Conservation (phyloP, 2,797 vertebrate species). For the Distichodus sexfasciatus region DNA sequence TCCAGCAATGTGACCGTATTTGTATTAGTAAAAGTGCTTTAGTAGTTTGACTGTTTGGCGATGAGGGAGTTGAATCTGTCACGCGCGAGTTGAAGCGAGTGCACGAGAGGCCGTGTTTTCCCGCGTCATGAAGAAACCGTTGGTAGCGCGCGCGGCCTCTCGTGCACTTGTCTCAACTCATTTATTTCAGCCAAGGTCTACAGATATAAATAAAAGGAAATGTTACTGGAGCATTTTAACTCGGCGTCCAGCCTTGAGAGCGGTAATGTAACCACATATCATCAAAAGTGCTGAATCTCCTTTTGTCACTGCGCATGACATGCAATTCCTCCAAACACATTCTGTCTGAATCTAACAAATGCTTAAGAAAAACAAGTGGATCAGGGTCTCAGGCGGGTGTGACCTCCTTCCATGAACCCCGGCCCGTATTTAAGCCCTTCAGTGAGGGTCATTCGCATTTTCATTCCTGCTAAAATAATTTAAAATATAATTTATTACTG, state of each 20-base stretch:
- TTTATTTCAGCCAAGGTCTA: constrained; percentile 83
- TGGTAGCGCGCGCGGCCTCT: constrained; percentile 1
- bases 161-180: constrained; percentile 79
- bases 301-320: constrained; percentile 73
- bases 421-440: too few species aligned
- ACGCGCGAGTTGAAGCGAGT: constrained; percentile 82
- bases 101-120: constrained; percentile 61
- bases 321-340: constrained; percentile 70
- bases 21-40: too few species aligned
- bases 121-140: constrained; percentile 34
- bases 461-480: not conserved
- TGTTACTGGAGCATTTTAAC: constrained; percentile 80
- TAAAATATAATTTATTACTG: not conserved
- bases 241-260: constrained; percentile 73
- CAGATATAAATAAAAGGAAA: constrained; percentile 84
- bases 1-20: too few species aligned
- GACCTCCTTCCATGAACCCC: too few species aligned
- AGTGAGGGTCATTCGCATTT: too few species aligned
- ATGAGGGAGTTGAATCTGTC: constrained; percentile 76
- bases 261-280: constrained; percentile 82
- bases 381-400: constrained; percentile 50
- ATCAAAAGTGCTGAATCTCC: constrained; percentile 81
- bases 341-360: constrained; percentile 71
- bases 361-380: constrained; percentile 59
- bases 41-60: constrained; percentile 69